Evolutionary conservation across 2,888 invertebrate species (phyloP), one percentile per base, ranked within the genome.

Genomic region (Endomychus coccineus): DNA sequence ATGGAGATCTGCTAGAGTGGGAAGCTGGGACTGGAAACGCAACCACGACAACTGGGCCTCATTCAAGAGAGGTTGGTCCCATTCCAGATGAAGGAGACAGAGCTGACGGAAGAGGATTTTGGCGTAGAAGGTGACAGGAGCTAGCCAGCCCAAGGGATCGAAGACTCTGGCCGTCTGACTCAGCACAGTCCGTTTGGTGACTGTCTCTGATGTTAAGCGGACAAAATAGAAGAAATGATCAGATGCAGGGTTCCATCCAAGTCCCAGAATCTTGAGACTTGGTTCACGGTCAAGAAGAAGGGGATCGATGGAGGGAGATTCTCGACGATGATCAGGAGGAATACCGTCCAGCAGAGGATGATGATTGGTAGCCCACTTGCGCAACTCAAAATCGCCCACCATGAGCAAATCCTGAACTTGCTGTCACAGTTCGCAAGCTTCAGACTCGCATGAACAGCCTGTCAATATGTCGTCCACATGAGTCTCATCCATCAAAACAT

Each of bases 131-230:
- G 27, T 27, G 14, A 13, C 14, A 27, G 27, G 14, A 27, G 14
- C n/a, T 12, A 27, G 7, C 27, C 27, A 27, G 13, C 4, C 14
- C 27, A 27, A 27, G 14, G 14, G 14, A 13, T 27, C 14, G 27
- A 27, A 27, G 27, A 27, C n/a, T 27, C 13, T 27, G 27, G 14
- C 27, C 3, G 7, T 29, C 29, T 29, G 29, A 19, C 29, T 29
- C 29, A 19, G 7, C 19, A 17, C 19, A 29, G 29, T 17, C 12
- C 29, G 17, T 5, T 16, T 6, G 24, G 10, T 24, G 4, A 24
- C 10, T 24, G 24, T 13, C 7, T n/a, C 11, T 24, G 24, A n/a
- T 12, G 4, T 24, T 13, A 24, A 24, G 7, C 10, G 24, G 10
- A 4, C 13, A 13, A n/a, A 27, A 3, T 27, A 27, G 3, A 27